phyloP scores from a whole-genome alignment of 2,113 vertebrate species.

The Corythaeola cristata region DNA sequence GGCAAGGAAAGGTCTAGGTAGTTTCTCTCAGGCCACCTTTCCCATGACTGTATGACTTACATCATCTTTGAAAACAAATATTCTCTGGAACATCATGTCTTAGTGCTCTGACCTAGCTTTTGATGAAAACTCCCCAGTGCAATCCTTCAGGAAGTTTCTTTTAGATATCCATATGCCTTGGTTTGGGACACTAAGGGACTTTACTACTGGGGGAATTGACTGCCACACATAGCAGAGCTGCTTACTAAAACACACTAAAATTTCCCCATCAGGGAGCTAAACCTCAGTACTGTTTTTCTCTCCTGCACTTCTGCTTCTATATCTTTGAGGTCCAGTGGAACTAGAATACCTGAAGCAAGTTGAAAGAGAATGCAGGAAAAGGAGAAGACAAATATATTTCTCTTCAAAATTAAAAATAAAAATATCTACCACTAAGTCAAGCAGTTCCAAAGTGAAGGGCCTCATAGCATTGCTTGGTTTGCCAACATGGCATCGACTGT shows the following conservation, averaged over 20 bases:
- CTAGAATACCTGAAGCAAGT: background rate
- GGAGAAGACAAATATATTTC: background rate
- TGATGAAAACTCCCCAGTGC: background rate
- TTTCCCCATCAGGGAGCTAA: background rate
- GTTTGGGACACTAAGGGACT: background rate
- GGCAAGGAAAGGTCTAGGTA: background rate
- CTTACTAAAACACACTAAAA: background rate
- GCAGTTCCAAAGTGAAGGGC: background rate
- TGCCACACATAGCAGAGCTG: background rate
- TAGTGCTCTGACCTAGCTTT: background rate
- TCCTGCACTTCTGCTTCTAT: background rate
- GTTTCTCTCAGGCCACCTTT: background rate
- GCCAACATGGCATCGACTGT: background rate
- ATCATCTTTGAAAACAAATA: background rate
- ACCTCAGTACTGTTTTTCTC: background rate
- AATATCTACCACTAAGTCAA: background rate
- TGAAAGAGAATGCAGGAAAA: background rate
- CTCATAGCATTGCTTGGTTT: background rate
- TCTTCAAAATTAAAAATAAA: background rate
- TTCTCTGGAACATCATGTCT: background rate
- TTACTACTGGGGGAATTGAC: background rate
- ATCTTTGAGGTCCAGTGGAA: background rate
- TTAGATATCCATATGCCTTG: background rate
- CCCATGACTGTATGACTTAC: background rate
- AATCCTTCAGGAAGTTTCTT: background rate